Evolutionary conservation across 2,888 invertebrate genomes (phyloP).

Genomic region (Microplitis deprimator): DNA sequence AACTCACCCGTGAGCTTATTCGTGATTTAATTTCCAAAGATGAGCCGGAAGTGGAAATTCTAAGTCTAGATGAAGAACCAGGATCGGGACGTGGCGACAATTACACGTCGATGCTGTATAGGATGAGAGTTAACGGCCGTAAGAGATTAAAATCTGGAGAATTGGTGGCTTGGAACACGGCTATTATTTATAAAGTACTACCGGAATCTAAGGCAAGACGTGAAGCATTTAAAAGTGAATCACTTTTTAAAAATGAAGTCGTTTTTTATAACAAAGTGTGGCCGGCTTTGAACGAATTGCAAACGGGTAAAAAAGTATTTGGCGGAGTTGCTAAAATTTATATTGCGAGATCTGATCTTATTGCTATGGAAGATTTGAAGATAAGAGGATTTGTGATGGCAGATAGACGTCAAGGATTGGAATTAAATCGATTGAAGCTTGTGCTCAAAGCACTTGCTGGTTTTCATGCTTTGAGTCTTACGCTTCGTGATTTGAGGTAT

Average conservation of each 20-base stretch:
- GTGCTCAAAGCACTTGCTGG: conserved; percentile 71
- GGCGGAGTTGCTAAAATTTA: conserved; percentile 65
- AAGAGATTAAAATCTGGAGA: conserved; percentile 67
- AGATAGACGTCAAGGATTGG: conserved; percentile 69
- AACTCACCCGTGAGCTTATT: conserved; percentile 60
- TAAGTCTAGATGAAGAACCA: conserved; percentile 74
- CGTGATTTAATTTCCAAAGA: conserved; percentile 63
- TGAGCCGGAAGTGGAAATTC: conserved; percentile 63
- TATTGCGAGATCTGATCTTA: conserved; percentile 69
- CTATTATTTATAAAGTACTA: conserved; percentile 81
- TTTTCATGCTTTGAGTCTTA: conserved; percentile 72
- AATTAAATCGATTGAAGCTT: conserved; percentile 65
- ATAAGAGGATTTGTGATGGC: conserved; percentile 70
- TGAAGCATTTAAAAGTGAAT: conserved; percentile 82
- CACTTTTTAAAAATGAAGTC: conserved; percentile 80
- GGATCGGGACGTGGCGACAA: conserved; percentile 84
- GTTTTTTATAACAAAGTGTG: conserved; percentile 81
- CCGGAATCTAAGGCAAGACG: conserved; percentile 78
- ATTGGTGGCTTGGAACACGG: conserved; percentile 76
- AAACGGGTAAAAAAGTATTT: conserved; percentile 65
- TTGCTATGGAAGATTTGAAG: conserved; percentile 72
- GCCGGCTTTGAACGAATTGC: conserved; percentile 78
- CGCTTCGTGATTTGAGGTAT: conserved; percentile 67
- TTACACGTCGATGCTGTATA: conserved; percentile 82
- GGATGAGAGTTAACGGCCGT: conserved; percentile 76